These are phyloP conservation scores for Andrena bicolor DNA, from an alignment of 2,888 invertebrate genomes.

Conservation along the genomic window DNA sequence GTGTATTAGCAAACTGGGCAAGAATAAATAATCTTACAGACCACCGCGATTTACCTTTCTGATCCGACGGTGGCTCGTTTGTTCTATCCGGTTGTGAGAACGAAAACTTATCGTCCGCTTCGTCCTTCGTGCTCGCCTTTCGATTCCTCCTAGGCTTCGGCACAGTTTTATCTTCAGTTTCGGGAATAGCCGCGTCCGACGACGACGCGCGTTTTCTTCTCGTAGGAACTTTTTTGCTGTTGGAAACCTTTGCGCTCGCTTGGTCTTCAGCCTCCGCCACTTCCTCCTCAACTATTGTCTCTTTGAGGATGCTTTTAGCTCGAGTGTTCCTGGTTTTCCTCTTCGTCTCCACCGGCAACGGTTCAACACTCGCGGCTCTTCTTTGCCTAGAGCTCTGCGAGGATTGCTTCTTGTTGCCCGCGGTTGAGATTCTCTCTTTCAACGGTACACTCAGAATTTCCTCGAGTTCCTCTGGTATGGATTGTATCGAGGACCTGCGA, in stretches of 20 bases:
- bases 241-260: constrained; percentile 25
- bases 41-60: constrained; percentile 57
- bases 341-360: constrained; percentile 58
- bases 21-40: neutral
- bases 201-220: constrained; percentile 68
- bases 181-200: constrained; percentile 42
- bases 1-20: neutral
- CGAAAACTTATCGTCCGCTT: constrained; percentile 60
- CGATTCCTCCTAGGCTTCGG: constrained; percentile 59
- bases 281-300: constrained; percentile 72
- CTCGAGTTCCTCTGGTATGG: constrained; percentile 79
- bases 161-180: neutral
- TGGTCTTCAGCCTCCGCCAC: constrained; percentile 32
- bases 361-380: constrained; percentile 78
- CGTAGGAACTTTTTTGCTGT: constrained; percentile 22
- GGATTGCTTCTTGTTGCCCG: constrained; percentile 27
- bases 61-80: constrained; percentile 59
- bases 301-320: constrained; percentile 61
- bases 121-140: constrained; percentile 65
- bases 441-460: constrained; percentile 57
- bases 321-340: constrained; percentile 68
- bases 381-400: constrained; percentile 53
- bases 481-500: constrained; percentile 75
- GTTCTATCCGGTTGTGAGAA: constrained; percentile 76
- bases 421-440: constrained; percentile 46